These are phyloP conservation scores for Heteromyza rotundicornis DNA, from an alignment of 2,888 invertebrate species.

Conservation along the genomic window DNA sequence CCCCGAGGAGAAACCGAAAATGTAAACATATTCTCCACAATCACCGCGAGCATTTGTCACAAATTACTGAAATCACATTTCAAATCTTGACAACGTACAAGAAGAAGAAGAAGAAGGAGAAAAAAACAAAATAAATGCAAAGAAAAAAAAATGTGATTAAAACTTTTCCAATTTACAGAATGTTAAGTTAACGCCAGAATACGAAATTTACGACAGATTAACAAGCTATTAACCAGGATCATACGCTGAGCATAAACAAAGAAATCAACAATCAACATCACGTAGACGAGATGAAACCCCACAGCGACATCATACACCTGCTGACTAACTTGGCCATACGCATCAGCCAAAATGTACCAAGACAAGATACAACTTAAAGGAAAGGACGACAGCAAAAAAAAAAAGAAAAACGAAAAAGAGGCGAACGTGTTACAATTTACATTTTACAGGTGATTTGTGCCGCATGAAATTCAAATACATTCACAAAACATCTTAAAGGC, in stretches of 20 bases:
- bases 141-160: too few relatives aligned
- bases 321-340: neutral
- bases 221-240: constrained; percentile 47
- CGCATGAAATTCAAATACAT: constrained; percentile 6
- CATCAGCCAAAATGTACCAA: neutral
- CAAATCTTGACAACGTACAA: too few relatives aligned
- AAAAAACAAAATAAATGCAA: too few relatives aligned
- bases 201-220: constrained; percentile 49
- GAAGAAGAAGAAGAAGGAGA: too few relatives aligned
- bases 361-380: neutral
- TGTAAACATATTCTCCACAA: too few relatives aligned
- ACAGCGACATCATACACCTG: too few relatives aligned
- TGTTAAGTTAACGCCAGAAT: neutral
- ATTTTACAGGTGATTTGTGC: constrained; percentile 11
- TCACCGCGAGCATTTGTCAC: too few relatives aligned
- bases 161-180: too few relatives aligned
- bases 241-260: neutral
- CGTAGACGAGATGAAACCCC: too few relatives aligned
- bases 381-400: neutral
- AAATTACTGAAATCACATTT: too few relatives aligned
- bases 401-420: neutral
- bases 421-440: constrained; percentile 11
- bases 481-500: constrained; percentile 1
- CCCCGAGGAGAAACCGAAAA: too few relatives aligned
- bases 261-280: neutral